Conservation (phyloP, 2,797 vertebrate genomes). For the Babyrousa celebensis region DNA sequence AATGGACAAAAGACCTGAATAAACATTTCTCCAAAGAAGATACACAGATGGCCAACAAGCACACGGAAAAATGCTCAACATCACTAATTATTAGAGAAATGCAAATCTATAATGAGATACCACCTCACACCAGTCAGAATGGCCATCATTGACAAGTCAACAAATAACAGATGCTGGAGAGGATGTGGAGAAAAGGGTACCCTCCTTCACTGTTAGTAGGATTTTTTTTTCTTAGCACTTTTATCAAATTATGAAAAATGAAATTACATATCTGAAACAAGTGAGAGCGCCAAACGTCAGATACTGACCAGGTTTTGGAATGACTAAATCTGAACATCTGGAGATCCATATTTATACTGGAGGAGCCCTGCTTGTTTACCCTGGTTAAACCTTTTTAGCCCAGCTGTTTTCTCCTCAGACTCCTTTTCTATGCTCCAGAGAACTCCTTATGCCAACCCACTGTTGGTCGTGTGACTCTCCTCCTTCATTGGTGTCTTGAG, state of each 20-base stretch:
- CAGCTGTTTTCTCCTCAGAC: neutral
- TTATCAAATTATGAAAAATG: constrained; percentile 33
- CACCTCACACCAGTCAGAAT: too few species aligned
- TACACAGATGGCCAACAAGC: too few species aligned
- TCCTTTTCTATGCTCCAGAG: neutral
- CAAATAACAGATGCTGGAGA: too few species aligned
- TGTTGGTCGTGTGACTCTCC: neutral
- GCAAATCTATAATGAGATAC: too few species aligned
- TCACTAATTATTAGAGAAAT: too few species aligned
- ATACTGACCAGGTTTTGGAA: neutral
- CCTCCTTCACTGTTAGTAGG: too few species aligned
- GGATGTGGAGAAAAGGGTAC: too few species aligned
- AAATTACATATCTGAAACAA: neutral
- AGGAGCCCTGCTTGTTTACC: neutral
- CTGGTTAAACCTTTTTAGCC: neutral
- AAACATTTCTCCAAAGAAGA: too few species aligned
- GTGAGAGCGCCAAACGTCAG: neutral
- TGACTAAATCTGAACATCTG: neutral
- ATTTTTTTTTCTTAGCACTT: neutral
- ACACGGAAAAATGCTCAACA: too few species aligned
- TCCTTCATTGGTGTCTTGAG: neutral
- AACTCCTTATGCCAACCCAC: neutral
- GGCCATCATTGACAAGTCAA: too few species aligned
- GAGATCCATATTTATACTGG: neutral
- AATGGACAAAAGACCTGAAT: too few species aligned